These are phyloP conservation scores for Acrossocheilus fasciatus DNA, from an alignment of 2,797 vertebrate genomes.

Conservation along the genomic window DNA sequence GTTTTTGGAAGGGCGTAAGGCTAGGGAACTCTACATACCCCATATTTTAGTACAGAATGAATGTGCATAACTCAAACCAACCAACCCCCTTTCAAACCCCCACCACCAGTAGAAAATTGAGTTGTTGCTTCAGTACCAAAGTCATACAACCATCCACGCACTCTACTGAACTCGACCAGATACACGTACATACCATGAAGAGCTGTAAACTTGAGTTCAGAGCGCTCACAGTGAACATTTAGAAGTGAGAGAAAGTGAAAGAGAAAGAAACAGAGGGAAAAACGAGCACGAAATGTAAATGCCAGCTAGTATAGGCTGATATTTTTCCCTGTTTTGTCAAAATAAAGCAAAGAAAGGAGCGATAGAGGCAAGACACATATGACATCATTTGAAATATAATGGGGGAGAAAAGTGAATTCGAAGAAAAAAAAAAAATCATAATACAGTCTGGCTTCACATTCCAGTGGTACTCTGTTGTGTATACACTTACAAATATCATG, in stretches of 20 bases:
- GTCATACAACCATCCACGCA: constrained; percentile 66
- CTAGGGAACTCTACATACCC: constrained; percentile 53
- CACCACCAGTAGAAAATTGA: constrained; percentile 56
- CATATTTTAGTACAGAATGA: constrained; percentile 49
- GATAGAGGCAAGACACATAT: constrained; percentile 48
- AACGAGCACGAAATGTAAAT: neutral
- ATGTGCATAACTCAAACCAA: constrained; percentile 45
- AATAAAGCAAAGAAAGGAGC: constrained; percentile 59
- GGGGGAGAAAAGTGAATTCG: constrained; percentile 51
- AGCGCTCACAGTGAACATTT: constrained; percentile 67
- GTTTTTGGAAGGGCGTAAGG: constrained; percentile 60
- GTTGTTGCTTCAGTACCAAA: constrained; percentile 67
- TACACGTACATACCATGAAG: constrained; percentile 62
- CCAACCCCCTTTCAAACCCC: constrained; percentile 54
- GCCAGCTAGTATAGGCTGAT: constrained; percentile 53
- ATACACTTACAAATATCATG: constrained; percentile 82
- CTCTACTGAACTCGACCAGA: constrained; percentile 66
- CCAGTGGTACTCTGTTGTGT: constrained; percentile 85
- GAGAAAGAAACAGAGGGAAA: constrained; percentile 27
- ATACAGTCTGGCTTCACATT: constrained; percentile 88
- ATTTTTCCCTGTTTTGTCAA: constrained; percentile 56
- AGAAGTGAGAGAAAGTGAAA: constrained; percentile 46
- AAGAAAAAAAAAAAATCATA: constrained; percentile 70
- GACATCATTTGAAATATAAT: constrained; percentile 59
- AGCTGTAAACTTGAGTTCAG: constrained; percentile 75